Conservation (phyloP, 2,888 invertebrate genomes). For the Icerya purchasi region DNA sequence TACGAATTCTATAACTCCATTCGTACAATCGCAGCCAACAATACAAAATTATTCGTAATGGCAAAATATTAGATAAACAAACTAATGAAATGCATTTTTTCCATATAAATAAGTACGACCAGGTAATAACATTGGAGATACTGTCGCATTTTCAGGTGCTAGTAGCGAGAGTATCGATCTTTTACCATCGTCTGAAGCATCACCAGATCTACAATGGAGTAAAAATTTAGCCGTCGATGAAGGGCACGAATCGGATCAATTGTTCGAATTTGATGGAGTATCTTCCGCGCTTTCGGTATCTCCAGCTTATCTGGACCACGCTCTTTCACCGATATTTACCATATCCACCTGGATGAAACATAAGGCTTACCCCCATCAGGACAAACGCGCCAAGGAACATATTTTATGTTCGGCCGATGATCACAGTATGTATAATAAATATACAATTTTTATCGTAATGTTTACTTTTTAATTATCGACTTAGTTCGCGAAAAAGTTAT, state of each 20-base stretch:
- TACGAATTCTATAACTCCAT: no score
- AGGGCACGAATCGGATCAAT: conserved; percentile 59
- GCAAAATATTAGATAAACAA: no score
- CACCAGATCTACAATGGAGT: conserved; percentile 41
- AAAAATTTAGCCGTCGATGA: conserved; percentile 36
- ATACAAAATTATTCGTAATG: no score
- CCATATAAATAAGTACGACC: no score
- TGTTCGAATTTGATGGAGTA: conserved; percentile 86
- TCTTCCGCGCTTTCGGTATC: conserved; percentile 73
- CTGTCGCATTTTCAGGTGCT: conserved; percentile 44
- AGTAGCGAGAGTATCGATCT: conserved; percentile 64
- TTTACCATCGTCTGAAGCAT: conserved; percentile 36
- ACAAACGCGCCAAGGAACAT: conserved; percentile 87
- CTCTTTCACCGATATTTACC: conserved; percentile 61
- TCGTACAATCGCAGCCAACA: no score
- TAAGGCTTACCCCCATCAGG: conserved; percentile 50
- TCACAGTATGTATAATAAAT: conserved; percentile 47
- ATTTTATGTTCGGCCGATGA: conserved; percentile 93
- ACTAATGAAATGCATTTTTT: no score
- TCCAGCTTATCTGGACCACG: conserved; percentile 47
- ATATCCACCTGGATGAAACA: conserved; percentile 91
- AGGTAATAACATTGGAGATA: no score
- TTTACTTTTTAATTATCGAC: no score
- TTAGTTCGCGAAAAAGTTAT: no score
- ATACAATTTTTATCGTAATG: not conserved